Evolutionary conservation across 2,888 invertebrate genomes (phyloP).

Genomic region (Callosobruchus maculatus): DNA sequence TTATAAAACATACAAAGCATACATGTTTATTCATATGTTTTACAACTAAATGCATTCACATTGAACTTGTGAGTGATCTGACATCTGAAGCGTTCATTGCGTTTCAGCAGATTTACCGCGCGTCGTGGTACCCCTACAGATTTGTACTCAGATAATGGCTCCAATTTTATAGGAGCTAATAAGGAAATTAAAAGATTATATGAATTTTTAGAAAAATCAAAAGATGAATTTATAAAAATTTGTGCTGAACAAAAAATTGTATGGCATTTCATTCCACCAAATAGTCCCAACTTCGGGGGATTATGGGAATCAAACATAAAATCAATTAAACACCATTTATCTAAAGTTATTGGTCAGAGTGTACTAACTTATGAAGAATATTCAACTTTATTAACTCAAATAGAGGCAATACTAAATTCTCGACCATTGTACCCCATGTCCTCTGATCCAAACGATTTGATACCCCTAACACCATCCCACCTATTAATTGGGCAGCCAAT

Average conservation of each 20-base stretch:
- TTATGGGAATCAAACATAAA: slow-evolving; percentile 6
- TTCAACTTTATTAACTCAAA: slow-evolving; percentile 4
- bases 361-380: slow-evolving; percentile 9
- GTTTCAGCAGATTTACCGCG: slow-evolving; percentile 12
- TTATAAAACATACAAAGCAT: slow-evolving; percentile 1
- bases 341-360: slow-evolving; percentile 4
- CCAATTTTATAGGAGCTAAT: slow-evolving; percentile 10
- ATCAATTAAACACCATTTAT: slow-evolving; percentile 10
- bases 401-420: slow-evolving; percentile 24
- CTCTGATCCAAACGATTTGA: no score
- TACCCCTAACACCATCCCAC: slow-evolving; percentile 27
- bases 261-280: slow-evolving; percentile 8
- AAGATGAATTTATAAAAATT: background rate
- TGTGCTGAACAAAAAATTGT: background rate
- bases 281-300: slow-evolving; percentile 8
- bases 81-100: background rate
- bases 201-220: background rate
- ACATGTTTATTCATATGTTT: slow-evolving; percentile 10
- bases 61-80: slow-evolving; percentile 7
- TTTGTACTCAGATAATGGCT: slow-evolving; percentile 7
- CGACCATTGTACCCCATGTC: background rate
- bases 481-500: slow-evolving; percentile 26
- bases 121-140: slow-evolving; percentile 10
- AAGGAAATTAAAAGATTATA: background rate
- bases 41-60: slow-evolving; percentile 8